phyloP scores from a whole-genome alignment of 2,888 invertebrate genomes.

The Clistopyga incitator region DNA sequence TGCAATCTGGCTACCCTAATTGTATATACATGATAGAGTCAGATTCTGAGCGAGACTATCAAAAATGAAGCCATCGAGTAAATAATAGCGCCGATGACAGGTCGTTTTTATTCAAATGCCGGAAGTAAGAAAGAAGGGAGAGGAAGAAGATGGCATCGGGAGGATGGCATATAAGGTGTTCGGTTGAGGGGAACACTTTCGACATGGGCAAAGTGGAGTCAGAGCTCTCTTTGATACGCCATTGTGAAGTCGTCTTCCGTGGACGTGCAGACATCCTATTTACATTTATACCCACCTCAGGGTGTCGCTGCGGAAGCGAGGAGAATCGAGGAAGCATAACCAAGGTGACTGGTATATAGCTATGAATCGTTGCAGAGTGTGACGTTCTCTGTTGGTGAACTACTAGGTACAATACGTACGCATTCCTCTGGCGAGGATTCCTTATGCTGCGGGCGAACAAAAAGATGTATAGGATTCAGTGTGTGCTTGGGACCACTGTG shows the following conservation, averaged over 20 bases:
- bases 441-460: conserved; percentile 7
- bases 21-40: neutral
- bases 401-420: conserved; percentile 39
- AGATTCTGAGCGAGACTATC: neutral
- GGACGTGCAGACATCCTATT: conserved; percentile 80
- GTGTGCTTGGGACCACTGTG: conserved; percentile 31
- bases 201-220: conserved; percentile 67
- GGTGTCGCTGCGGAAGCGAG: conserved; percentile 71
- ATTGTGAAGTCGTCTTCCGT: conserved; percentile 78
- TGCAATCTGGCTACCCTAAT: neutral
- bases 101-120: conserved; percentile 40
- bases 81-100: conserved; percentile 42
- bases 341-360: conserved; percentile 9
- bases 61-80: conserved; percentile 28
- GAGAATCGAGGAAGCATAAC: conserved; percentile 54
- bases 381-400: conserved; percentile 42
- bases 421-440: conserved; percentile 48
- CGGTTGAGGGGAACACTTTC: conserved; percentile 36
- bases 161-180: conserved; percentile 7
- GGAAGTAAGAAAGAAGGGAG: conserved; percentile 65
- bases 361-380: conserved; percentile 37
- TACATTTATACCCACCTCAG: conserved; percentile 80
- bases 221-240: conserved; percentile 76
- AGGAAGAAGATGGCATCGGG: conserved; percentile 64
- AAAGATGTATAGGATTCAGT: conserved; percentile 48